Base-by-base conservation (phyloP, 2,113 vertebrate genomes). In the Grallaria varia region DNA sequence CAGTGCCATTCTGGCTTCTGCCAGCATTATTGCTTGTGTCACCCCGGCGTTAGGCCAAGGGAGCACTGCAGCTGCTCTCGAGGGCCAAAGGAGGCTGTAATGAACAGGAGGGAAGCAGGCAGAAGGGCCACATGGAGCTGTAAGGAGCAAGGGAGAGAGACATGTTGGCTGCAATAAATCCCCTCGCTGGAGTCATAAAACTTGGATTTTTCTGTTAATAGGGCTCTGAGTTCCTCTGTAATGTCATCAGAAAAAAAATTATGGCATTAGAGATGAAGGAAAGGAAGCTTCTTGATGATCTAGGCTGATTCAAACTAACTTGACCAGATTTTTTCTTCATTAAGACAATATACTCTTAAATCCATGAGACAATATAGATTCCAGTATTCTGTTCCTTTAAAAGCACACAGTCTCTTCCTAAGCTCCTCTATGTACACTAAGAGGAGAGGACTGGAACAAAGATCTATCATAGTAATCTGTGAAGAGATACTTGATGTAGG, bases 121-220 rank as follows among this genome's bases (percentile, higher is more conserved):
- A 89, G 86, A 75, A 62, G 73, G 77, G 69, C 86, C 86, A 56
- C 73, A 8, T 68, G 93, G 93, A 95, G 93, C 93, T 75, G 86
- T 96, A 92, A 95, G 96, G 68, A 94, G 77, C 69, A 86, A 81
- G 80, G 80, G 77, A 87, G 89, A 64, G 66, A 56, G 73, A 84
- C 72, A 58, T 73, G 58, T 71, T 84, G 86, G 58, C 71, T 47
- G 73, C 92, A 89, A 90, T 96, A 95, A 96, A 93, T 93, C 81
- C 76, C 77, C 93, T 84, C 53, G 0, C 88, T 28, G 81, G 92
- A 94, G 74, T 83, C 69, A 68, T 97, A 96, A 97, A 96, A 95
- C 92, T 87, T 82, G 93, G n/a, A 21, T 94, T 95, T 94, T 93
- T 83, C 80, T 66, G 62, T 96, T 95, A 96, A 96, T 94, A 90